phyloP scores from a whole-genome alignment of 2,113 vertebrate genomes.

The Kryptolebias marmoratus region DNA sequence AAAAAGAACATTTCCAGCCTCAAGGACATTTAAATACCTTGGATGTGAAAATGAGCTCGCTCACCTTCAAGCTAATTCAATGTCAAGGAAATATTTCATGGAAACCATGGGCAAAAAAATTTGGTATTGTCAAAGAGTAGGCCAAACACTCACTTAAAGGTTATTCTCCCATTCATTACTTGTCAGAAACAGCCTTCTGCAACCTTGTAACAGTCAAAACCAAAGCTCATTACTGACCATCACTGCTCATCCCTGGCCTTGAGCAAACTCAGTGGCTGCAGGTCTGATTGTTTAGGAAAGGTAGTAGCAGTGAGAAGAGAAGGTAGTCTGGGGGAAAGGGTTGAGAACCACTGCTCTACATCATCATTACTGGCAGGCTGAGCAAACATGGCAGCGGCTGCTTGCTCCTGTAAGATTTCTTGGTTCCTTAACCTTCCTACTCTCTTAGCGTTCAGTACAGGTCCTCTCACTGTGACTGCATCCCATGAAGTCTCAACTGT shows the following conservation, averaged over 20 bases:
- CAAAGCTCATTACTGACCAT: not conserved
- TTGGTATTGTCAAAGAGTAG: not conserved
- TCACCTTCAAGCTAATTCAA: constrained; percentile 3
- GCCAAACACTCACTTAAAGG: not conserved
- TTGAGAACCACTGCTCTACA: not conserved
- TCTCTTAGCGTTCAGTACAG: not conserved
- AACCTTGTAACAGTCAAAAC: not conserved
- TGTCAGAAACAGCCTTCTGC: not conserved
- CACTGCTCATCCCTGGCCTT: not conserved
- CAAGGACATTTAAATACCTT: not conserved
- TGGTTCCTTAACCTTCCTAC: not conserved
- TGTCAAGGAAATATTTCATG: not conserved
- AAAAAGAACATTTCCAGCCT: not conserved
- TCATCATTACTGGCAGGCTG: not conserved
- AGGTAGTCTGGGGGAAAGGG: not conserved
- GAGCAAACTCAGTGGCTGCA: not conserved
- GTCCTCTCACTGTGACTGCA: not conserved
- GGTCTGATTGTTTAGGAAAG: not conserved
- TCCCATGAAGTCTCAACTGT: constrained; percentile 8
- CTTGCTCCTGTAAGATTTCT: not conserved
- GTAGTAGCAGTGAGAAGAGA: not conserved
- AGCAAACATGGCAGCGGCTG: not conserved
- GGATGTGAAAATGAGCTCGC: not conserved
- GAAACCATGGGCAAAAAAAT: not conserved
- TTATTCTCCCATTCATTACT: not conserved